Conservation (phyloP, 1,140 invertebrate species). For the Lepidostoma basale region DNA sequence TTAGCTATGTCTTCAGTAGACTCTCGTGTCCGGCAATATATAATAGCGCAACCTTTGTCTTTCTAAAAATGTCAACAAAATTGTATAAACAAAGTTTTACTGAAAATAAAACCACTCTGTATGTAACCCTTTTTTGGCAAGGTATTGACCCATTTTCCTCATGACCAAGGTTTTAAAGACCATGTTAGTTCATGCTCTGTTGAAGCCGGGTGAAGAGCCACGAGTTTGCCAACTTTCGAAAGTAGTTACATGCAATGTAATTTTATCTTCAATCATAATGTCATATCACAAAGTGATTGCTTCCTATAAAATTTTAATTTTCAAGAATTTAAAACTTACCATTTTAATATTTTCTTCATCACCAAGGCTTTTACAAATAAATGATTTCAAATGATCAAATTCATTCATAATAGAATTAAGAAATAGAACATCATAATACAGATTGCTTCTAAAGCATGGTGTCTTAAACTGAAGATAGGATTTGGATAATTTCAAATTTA, state of each 20-base stretch:
- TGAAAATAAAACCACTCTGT: too few relatives aligned
- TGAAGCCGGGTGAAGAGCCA: too few relatives aligned
- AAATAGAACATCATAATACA: constrained; percentile 85
- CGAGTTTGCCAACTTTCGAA: too few relatives aligned
- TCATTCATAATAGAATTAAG: constrained; percentile 81
- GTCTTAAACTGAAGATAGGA: constrained; percentile 68
- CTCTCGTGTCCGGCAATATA: constrained; percentile 90
- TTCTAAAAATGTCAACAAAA: constrained; percentile 52
- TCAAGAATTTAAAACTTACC: too few relatives aligned
- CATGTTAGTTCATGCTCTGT: too few relatives aligned
- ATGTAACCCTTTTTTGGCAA: too few relatives aligned
- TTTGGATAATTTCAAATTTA: constrained; percentile 68
- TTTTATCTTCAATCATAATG: too few relatives aligned
- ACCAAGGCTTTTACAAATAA: constrained; percentile 65
- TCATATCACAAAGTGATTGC: too few relatives aligned
- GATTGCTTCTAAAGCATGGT: constrained; percentile 81
- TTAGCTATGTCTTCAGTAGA: constrained; percentile 75
- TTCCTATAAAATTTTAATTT: too few relatives aligned
- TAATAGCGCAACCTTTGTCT: constrained; percentile 79
- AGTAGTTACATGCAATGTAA: too few relatives aligned
- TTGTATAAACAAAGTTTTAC: constrained; percentile 2
- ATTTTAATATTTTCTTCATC: constrained; percentile 62
- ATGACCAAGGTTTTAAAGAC: too few relatives aligned
- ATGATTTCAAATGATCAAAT: constrained; percentile 75
- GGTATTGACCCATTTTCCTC: too few relatives aligned